Evolutionary conservation across 2,113 vertebrate species (phyloP).

Genomic region (Calyptomena viridis): DNA sequence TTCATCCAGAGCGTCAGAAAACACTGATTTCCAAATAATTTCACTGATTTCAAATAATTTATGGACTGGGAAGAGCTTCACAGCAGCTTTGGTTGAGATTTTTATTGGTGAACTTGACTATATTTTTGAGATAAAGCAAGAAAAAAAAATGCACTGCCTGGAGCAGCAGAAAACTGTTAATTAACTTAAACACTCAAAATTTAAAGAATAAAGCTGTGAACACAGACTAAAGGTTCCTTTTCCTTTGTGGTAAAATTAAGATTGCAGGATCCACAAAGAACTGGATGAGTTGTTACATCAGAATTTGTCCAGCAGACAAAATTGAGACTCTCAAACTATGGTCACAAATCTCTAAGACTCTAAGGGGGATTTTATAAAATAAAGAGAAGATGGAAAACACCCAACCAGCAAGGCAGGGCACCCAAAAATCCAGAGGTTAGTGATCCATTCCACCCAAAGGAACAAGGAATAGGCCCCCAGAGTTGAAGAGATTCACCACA

Average conservation of each 20-base stretch:
- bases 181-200: not conserved
- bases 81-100: not conserved
- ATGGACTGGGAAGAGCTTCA: not conserved
- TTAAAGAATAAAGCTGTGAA: not conserved
- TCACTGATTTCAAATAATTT: no score
- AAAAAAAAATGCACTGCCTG: no score
- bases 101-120: not conserved
- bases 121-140: no score
- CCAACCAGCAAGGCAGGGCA: not conserved
- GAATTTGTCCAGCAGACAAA: not conserved
- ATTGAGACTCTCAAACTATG: not conserved
- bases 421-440: not conserved
- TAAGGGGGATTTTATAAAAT: not conserved
- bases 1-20: not conserved
- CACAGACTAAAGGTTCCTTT: not conserved
- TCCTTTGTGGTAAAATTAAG: not conserved
- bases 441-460: rapidly evolving
- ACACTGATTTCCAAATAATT: no score
- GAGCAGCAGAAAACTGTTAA: not conserved
- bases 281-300: no score
- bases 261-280: not conserved
- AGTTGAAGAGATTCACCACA: not conserved
- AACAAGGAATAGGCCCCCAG: not conserved
- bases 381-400: not conserved
- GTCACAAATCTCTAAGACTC: not conserved